Evolutionary conservation across 2,797 vertebrate species (phyloP).

Genomic region (Triplophysa yarkandensis): DNA sequence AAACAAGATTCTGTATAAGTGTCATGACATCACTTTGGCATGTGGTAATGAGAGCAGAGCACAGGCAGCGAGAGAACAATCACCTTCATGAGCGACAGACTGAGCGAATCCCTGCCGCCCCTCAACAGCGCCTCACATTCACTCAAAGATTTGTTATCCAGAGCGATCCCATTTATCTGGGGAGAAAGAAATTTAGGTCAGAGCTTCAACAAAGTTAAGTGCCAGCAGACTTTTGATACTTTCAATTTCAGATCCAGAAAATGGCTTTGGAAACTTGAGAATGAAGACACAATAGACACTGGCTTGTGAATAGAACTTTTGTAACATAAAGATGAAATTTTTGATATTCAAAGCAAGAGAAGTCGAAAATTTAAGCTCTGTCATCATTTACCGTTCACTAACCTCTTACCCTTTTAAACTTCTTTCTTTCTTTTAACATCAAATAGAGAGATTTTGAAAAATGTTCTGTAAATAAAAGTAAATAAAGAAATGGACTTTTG

Average conservation of each 20-base stretch:
- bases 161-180: constrained; percentile 95
- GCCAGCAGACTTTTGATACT: constrained; percentile 50
- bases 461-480: neutral
- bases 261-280: constrained; percentile 29
- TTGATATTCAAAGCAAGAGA: constrained; percentile 27
- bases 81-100: constrained; percentile 97
- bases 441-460: neutral
- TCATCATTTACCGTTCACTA: neutral
- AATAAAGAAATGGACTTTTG: neutral
- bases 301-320: constrained; percentile 28
- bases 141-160: constrained; percentile 96
- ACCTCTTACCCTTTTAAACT: neutral
- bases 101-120: constrained; percentile 90
- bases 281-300: constrained; percentile 34
- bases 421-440: neutral
- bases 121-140: constrained; percentile 94
- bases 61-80: constrained; percentile 49
- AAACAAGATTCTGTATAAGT: constrained; percentile 23
- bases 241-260: constrained; percentile 61
- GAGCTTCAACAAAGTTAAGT: constrained; percentile 54
- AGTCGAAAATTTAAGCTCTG: constrained; percentile 4
- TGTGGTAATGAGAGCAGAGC: constrained; percentile 45
- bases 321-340: constrained; percentile 17
- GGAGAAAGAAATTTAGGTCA: constrained; percentile 63
- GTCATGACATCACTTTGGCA: constrained; percentile 16